A percentile compares a stretch with the other conserved stretches of the same genome.
Evolutionary conservation across 2,888 invertebrate genomes (phyloP).

Genomic region (Labia minor): DNA sequence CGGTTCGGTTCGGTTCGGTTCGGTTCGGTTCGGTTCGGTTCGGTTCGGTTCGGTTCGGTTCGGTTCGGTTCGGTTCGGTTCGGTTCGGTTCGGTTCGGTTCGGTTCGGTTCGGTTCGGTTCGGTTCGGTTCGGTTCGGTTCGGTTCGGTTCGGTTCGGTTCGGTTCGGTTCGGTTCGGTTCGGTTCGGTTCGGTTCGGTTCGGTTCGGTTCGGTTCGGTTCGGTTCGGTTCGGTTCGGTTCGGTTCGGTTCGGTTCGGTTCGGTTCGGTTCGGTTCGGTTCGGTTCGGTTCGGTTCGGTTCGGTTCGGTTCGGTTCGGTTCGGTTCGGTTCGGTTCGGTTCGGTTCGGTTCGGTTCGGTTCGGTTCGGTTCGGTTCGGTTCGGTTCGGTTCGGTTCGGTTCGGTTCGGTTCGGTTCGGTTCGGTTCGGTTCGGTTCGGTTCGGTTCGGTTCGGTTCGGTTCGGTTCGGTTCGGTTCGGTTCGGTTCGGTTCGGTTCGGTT

Average conservation of each 20-base stretch:
- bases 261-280: background rate
- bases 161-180: conserved; percentile 18
- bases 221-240: background rate
- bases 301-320: conserved; percentile 17
- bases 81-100: conserved; percentile 19
- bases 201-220: conserved; percentile 17
- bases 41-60: conserved; percentile 19
- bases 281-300: conserved; percentile 16
- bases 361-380: background rate
- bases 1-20: conserved; percentile 18
- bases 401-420: conserved; percentile 17
- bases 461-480: conserved; percentile 19
- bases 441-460: conserved; percentile 19
- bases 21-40: conserved; percentile 19
- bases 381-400: conserved; percentile 15
- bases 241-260: background rate
- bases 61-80: conserved; percentile 20
- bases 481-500: conserved; percentile 19
- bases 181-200: conserved; percentile 18
- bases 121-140: conserved; percentile 13
- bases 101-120: conserved; percentile 16
- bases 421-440: conserved; percentile 17
- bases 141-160: conserved; percentile 17
- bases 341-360: conserved; percentile 17
- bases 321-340: conserved; percentile 16